Evolutionary conservation across 1,140 invertebrate species (phyloP).

Genomic region (Cardiocondyla obscurior): DNA sequence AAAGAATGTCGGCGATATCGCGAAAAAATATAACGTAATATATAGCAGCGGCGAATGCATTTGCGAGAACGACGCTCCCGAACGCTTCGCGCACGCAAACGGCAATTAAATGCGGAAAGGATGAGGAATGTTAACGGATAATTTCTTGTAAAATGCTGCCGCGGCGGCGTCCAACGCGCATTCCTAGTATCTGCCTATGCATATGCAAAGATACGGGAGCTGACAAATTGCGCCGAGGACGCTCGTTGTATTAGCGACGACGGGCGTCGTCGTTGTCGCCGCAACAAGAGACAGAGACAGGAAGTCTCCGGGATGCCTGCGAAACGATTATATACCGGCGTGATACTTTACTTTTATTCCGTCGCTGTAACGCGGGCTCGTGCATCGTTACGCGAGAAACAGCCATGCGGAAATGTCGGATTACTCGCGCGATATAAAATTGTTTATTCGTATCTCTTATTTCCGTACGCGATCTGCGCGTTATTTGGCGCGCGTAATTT

Average conservation of each 20-base stretch:
- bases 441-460: neutral
- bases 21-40: constrained; percentile 7
- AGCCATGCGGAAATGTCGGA: constrained; percentile 1
- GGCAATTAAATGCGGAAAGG: constrained; percentile 30
- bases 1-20: neutral
- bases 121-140: constrained; percentile 51
- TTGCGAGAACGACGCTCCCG: constrained; percentile 18
- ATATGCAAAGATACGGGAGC: constrained; percentile 38
- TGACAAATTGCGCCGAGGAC: constrained; percentile 37
- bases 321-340: neutral
- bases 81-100: constrained; percentile 12
- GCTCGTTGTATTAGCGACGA: neutral
- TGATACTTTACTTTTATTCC: constrained; percentile 30
- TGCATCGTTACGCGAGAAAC: constrained; percentile 11
- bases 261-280: neutral
- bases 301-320: constrained; percentile 2
- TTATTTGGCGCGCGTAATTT: neutral
- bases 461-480: neutral
- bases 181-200: constrained; percentile 15
- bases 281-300: constrained; percentile 1
- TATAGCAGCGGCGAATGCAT: neutral
- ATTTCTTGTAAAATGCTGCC: constrained; percentile 14
- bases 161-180: neutral
- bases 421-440: neutral
- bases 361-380: neutral